Evolutionary conservation across 2,797 vertebrate species (phyloP), one percentile per base, ranked within the genome.

Genomic region (Poecile montanus): DNA sequence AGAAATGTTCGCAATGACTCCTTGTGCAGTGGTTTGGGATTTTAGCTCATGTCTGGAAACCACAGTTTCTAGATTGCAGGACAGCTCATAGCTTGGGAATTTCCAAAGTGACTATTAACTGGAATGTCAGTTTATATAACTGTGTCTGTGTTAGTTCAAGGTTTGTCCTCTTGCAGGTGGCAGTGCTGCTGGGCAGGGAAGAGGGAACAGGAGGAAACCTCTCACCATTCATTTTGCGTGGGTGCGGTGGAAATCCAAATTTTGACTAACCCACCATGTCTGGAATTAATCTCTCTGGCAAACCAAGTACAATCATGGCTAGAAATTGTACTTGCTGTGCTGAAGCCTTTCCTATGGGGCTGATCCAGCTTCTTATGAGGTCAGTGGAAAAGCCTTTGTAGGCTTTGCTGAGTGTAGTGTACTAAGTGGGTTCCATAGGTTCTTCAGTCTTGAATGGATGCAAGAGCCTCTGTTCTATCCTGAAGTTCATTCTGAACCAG

Each of bases 41-140:
- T 92, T 97, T 97, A 87, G 40, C 62, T 96, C 92, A 96, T 96
- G 96, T 90, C 94, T 97, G 85, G 70, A 97, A 97, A 97, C 97
- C 97, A 93, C 96, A 96, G 91, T 96, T 97, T 96, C 97, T 97
- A 96, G 90, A 96, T 95, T 96, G 92, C 96, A 96, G 95, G 95
- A 97, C 95, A 92, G 9, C 93, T 97, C 96, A 95, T 44, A 85
- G 85, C 94, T 97, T 96, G 95, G 95, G 97, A 95, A 96, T 98
- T 98, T 98, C 96, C 96, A 96, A 95, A 96, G 88, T 68, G 22
- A 45, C 95, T 96, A 63, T 96, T 97, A 97, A 95, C 90, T 92
- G 78, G 82, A 76, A 71, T 74, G 91, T 81, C 17, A 51, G 91
- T 95, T 96, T 97, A 85, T 90, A 66, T 84, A 96, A 94, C 45